These are phyloP conservation scores for Orthonevra nobilis DNA, from an alignment of 2,888 invertebrate species.

Conservation along the genomic window DNA sequence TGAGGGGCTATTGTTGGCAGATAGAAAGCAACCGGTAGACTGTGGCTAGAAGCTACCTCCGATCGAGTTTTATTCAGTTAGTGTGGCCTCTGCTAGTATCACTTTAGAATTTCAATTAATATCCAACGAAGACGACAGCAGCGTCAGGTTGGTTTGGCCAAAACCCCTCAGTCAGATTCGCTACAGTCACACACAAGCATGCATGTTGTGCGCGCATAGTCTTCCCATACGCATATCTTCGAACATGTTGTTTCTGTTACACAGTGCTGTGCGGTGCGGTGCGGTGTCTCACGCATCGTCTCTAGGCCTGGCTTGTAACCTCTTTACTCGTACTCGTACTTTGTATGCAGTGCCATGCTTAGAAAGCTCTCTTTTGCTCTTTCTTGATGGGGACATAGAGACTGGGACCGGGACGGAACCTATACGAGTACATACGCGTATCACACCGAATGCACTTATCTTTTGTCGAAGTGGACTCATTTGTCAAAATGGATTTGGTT, in stretches of 20 bases:
- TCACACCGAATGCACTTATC: background rate
- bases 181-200: conserved; percentile 38
- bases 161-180: conserved; percentile 7
- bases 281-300: conserved; percentile 21
- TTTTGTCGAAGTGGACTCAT: conserved; percentile 6
- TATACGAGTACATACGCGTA: conserved; percentile 14
- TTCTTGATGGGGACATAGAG: too few species aligned
- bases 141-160: conserved; percentile 16
- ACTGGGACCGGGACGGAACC: background rate
- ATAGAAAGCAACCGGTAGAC: conserved; percentile 81
- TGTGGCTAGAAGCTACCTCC: conserved; percentile 79
- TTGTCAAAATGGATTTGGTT: conserved; percentile 18
- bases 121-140: conserved; percentile 53
- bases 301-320: conserved; percentile 8
- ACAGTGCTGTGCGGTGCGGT: background rate
- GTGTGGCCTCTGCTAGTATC: conserved; percentile 59
- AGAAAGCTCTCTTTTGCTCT: conserved; percentile 61
- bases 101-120: conserved; percentile 74
- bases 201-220: conserved; percentile 27
- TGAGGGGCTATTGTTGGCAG: conserved; percentile 73
- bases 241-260: conserved; percentile 46
- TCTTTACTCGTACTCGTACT: conserved; percentile 24
- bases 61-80: conserved; percentile 80
- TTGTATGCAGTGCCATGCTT: conserved; percentile 56
- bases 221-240: conserved; percentile 49